Evolutionary conservation across 2,888 invertebrate genomes (phyloP).

Genomic region (Diarsia dahlii): DNA sequence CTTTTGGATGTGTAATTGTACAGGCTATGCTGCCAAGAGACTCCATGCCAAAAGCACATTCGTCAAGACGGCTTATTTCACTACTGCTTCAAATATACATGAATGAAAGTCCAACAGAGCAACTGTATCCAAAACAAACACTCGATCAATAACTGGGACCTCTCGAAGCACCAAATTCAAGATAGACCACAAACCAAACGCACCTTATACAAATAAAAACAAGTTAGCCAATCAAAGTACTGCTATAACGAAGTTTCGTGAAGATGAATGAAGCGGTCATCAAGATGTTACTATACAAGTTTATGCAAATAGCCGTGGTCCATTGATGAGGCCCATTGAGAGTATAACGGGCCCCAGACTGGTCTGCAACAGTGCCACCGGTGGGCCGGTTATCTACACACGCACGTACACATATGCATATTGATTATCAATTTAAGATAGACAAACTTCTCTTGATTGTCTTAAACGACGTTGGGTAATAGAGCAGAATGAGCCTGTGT

Average conservation of each 20-base stretch:
- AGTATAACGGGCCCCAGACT: conserved; percentile 74
- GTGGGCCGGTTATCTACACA: conserved; percentile 47
- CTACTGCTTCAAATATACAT: neutral
- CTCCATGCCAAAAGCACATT: conserved; percentile 8
- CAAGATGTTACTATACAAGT: conserved; percentile 75
- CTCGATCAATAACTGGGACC: conserved; percentile 28
- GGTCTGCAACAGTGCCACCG: conserved; percentile 68
- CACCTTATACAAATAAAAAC: conserved; percentile 48
- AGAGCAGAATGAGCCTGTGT: conserved; percentile 16
- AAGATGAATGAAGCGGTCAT: conserved; percentile 68
- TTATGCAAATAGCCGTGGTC: conserved; percentile 79
- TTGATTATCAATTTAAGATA: conserved; percentile 57
- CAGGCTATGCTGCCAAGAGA: neutral
- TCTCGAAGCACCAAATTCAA: conserved; percentile 28
- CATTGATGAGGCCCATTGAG: conserved; percentile 82
- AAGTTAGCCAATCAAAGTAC: conserved; percentile 61
- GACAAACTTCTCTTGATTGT: conserved; percentile 43
- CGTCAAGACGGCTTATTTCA: neutral
- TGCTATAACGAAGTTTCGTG: conserved; percentile 65
- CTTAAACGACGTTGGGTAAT: conserved; percentile 35
- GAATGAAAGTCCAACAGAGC: conserved; percentile 19
- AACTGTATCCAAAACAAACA: conserved; percentile 35
- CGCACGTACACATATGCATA: conserved; percentile 53
- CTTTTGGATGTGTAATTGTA: neutral
- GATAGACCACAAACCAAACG: conserved; percentile 27